Percentiles rank a stretch among this genome's conserved stretches.
Conservation (phyloP, 2,888 invertebrate genomes). For the Steinernema scapterisci region DNA sequence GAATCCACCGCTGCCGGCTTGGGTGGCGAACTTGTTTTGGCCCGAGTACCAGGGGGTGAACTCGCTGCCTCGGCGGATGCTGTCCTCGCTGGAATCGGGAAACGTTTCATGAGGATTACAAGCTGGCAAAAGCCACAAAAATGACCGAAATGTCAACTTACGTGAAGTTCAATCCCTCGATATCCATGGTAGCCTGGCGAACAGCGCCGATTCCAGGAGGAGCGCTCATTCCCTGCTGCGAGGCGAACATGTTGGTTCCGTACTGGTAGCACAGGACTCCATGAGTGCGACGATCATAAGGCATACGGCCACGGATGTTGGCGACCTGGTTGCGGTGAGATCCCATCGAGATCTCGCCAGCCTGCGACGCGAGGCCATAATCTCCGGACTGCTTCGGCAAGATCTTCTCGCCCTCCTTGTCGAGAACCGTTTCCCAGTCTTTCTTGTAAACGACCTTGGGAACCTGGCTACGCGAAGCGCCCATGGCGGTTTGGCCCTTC, state of each 20-base stretch:
- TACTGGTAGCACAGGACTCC: constrained; percentile 67
- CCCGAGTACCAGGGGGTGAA: constrained; percentile 67
- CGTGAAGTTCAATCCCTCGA: constrained; percentile 64
- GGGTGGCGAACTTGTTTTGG: constrained; percentile 67
- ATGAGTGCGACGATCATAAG: constrained; percentile 65
- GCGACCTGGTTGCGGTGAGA: constrained; percentile 66
- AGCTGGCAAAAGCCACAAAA: too few species aligned
- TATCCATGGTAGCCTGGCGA: constrained; percentile 64
- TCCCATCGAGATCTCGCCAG: constrained; percentile 60
- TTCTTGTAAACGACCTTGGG: constrained; percentile 64
- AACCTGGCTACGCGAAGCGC: constrained; percentile 61
- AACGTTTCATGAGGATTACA: background rate
- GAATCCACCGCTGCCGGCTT: constrained; percentile 66
- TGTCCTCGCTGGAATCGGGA: constrained; percentile 59
- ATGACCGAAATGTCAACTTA: constrained; percentile 34
- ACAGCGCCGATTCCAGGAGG: constrained; percentile 61
- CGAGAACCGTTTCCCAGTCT: constrained; percentile 66
- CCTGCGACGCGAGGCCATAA: constrained; percentile 64
- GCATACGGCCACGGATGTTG: constrained; percentile 65
- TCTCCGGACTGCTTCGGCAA: constrained; percentile 67
- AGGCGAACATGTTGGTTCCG: constrained; percentile 67
- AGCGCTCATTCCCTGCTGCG: constrained; percentile 65
- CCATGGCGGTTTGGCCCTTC: constrained; percentile 64
- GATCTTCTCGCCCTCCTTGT: constrained; percentile 66
- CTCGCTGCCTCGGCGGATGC: constrained; percentile 63